Evolutionary conservation across 2,888 invertebrate species (phyloP), one percentile per base, ranked within the genome.

Genomic region (Ophraella communa): DNA sequence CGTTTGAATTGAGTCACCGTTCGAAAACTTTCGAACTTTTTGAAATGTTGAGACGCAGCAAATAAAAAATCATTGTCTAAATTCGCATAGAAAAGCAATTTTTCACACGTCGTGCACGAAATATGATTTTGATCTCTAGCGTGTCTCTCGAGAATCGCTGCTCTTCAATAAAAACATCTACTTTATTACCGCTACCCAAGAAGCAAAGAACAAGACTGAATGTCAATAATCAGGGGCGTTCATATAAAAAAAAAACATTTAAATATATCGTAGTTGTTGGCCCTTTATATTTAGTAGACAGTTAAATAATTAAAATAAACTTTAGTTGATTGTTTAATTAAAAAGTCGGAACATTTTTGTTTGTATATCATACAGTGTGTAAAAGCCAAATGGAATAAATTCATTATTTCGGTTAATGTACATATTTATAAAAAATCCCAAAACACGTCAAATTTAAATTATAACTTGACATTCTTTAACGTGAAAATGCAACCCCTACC

Each of bases 101-200:
- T 80, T 77, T 80, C 78, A 78, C 74, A 76, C 76, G 80, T 80
- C 80, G 77, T 73, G 74, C 72, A 70, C 77, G 73, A 79, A 79
- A 80, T 79, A 79, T 79, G 78, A 79, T 78, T 79, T 79, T 79
- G 79, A 79, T 79, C 79, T 79, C 74, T 72, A 70, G 73, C 65
- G 72, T 74, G 74, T 77, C 77, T 74, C 79, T 57, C 30, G 77
- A 73, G 79, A 75, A 73, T 75, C 77, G 77, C 77, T 78, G 39
- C 30, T 42, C 60, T 77, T 76, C 78, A 78, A 79, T 78, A 79
- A 79, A 80, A 79, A 78, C 78, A 79, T 78, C 76, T 75, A 78
- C 76, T 79, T 79, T 80, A 80, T 80, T 79, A 79, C 77, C 71
- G 77, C 74, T 77, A 78, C 78, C 27, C 23, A 17, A 51, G 27